A percentile compares a stretch with the other conserved stretches of the same genome.
Conservation (phyloP, 2,888 invertebrate species). For the Dolomedes plantarius region DNA sequence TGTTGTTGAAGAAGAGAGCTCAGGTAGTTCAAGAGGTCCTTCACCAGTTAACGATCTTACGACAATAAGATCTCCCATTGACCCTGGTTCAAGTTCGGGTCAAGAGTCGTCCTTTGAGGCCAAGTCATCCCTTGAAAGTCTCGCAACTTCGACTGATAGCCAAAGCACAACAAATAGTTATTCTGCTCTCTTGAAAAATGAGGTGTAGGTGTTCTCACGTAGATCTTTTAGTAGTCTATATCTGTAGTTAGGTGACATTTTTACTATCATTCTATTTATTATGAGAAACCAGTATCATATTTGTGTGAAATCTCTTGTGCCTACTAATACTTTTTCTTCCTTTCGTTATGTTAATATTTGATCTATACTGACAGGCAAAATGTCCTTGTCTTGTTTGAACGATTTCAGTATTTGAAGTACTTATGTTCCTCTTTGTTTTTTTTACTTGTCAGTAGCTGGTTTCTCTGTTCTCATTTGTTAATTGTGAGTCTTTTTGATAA, state of each 20-base stretch:
- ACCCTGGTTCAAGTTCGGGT: background rate
- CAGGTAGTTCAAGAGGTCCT: slow-evolving; percentile 32
- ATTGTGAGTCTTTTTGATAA: too few species aligned
- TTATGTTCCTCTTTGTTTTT: too few species aligned
- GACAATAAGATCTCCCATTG: background rate
- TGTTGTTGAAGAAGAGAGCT: slow-evolving; percentile 54
- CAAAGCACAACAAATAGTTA: slow-evolving; percentile 68
- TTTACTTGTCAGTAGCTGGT: background rate
- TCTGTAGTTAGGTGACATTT: too few species aligned
- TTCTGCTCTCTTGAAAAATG: slow-evolving; percentile 27
- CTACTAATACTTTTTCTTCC: background rate
- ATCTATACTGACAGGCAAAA: background rate
- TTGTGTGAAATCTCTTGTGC: background rate
- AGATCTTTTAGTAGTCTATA: background rate
- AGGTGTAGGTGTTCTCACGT: background rate
- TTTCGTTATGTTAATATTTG: background rate
- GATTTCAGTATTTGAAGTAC: background rate
- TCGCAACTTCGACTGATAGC: slow-evolving; percentile 62
- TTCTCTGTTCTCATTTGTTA: too few species aligned
- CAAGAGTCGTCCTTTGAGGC: too few species aligned
- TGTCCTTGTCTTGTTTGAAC: background rate
- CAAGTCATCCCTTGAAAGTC: slow-evolving; percentile 67
- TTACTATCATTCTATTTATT: too few species aligned
- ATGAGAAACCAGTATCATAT: background rate
- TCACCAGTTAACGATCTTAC: slow-evolving; percentile 44